Evolutionary conservation across 2,888 invertebrate species (phyloP).

Genomic region (Idaea dimidiata): DNA sequence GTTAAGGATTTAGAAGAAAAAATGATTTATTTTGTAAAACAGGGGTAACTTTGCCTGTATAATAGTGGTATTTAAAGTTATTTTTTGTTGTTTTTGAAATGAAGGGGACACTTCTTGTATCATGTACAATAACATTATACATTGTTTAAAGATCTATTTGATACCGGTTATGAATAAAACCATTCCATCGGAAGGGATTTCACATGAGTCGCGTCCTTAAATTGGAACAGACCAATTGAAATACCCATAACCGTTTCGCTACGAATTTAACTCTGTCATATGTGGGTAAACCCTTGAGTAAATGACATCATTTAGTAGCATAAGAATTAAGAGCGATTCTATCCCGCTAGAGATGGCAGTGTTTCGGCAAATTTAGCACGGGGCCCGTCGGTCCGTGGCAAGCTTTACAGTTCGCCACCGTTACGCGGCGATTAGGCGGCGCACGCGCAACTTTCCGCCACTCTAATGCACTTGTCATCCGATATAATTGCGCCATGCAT

Average conservation of each 20-base stretch:
- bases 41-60: too few relatives aligned
- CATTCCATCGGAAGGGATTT: too few relatives aligned
- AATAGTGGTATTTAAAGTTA: too few relatives aligned
- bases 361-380: slow-evolving; percentile 81
- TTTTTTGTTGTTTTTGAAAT: too few relatives aligned
- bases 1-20: too few relatives aligned
- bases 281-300: slow-evolving; percentile 9
- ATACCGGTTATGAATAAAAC: too few relatives aligned
- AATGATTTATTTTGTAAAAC: too few relatives aligned
- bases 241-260: not conserved
- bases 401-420: slow-evolving; percentile 78
- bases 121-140: too few relatives aligned
- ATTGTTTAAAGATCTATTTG: too few relatives aligned
- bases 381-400: slow-evolving; percentile 70
- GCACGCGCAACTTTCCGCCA: slow-evolving; percentile 59
- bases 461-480: slow-evolving; percentile 35
- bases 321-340: slow-evolving; percentile 64
- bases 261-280: not conserved
- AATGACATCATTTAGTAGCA: slow-evolving; percentile 41
- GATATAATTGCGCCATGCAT: slow-evolving; percentile 31
- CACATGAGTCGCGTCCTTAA: too few relatives aligned
- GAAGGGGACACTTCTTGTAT: too few relatives aligned
- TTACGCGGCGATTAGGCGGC: slow-evolving; percentile 74
- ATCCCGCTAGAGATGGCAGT: slow-evolving; percentile 72
- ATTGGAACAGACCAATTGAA: not conserved